Conservation (phyloP, 2,797 vertebrate species). For the Cossypha polioptera region DNA sequence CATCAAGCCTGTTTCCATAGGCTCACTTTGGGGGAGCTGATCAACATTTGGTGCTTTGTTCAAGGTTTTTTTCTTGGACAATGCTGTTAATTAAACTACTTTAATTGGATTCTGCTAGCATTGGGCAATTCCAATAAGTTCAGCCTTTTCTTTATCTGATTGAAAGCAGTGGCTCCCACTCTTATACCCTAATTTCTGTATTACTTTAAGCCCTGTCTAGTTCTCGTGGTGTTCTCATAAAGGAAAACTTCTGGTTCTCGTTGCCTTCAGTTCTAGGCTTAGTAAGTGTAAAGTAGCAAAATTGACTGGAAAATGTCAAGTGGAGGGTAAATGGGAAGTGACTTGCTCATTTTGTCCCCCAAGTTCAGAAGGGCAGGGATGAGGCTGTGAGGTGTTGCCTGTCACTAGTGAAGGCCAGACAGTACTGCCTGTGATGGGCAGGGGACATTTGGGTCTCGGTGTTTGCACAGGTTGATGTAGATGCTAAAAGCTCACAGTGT, state of each 20-base stretch:
- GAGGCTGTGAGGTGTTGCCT: background rate
- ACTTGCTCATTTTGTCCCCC: background rate
- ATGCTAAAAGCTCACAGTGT: background rate
- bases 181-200: background rate
- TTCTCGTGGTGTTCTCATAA: background rate
- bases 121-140: background rate
- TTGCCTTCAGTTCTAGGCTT: background rate
- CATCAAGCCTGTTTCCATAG: background rate
- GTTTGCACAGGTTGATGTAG: background rate
- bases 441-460: background rate
- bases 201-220: background rate
- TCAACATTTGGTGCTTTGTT: background rate
- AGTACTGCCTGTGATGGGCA: accelerated
- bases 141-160: background rate
- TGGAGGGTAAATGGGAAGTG: background rate
- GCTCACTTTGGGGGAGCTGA: background rate
- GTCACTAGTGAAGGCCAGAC: background rate
- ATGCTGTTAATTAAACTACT: background rate
- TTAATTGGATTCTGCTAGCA: background rate
- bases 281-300: background rate
- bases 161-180: background rate
- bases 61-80: background rate
- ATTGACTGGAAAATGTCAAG: background rate
- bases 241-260: background rate
- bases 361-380: accelerated